Evolutionary conservation across 2,113 vertebrate genomes (phyloP), one percentile per base, ranked within the genome.

Genomic region (Triplophysa tibetana): DNA sequence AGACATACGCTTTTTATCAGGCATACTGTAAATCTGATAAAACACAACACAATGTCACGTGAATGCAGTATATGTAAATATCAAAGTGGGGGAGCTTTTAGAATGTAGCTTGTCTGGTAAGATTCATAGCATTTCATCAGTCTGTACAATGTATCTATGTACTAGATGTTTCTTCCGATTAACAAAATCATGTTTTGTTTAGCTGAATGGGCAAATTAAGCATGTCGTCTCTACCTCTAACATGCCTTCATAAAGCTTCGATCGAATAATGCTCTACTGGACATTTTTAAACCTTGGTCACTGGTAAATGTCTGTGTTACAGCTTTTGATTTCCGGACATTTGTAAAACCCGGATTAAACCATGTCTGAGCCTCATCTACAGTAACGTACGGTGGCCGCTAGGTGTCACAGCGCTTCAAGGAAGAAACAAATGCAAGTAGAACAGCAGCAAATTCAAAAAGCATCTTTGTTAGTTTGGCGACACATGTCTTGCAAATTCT

Each of bases 41-140:
- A 48, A 48, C 29, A 52, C 11, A 65, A 65, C 41, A 58, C 33
- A 56, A 19, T 24, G 45, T 61, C 38, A 26, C 26, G 38, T 11
- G 54, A 66, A 67, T 75, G 62, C 79, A 81, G 70, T 75, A 48
- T 68, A 52, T 80, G 70, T 58, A 74, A 66, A 73, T 75, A 80
- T 60, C 23, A 60, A 72, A 41, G 29, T n/a, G 8, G 60, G 52
- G n/a, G 33, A 8, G 38, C 54, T 70, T 41, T 26, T 62, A 54
- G 77, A 75, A 38, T 43, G 81, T 58, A 77, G 73, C 26, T 24
- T 8, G 72, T 76, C 64, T 54, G 72, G 63, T 10, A 77, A 14
- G 11, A 48, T 76, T 64, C n/a, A 17, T 52, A 54, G 24, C 14
- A 33, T 23, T 56, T 41, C 56, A 43, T 64, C 45, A 9, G 43